Evolutionary conservation across 1,140 invertebrate species (phyloP).

Genomic region (Cyclargus thomasi): DNA sequence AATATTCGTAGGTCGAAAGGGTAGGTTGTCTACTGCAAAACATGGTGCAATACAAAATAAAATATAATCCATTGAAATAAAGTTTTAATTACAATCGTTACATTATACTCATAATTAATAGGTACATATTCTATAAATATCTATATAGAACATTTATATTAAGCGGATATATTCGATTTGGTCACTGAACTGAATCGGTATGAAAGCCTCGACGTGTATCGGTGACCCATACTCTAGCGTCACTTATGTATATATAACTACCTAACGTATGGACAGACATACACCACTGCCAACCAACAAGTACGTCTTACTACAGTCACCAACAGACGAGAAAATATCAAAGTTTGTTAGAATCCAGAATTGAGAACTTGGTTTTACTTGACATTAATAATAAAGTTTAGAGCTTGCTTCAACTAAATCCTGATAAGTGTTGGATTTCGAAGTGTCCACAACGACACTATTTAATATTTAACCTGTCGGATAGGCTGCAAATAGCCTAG

Average conservation of each 20-base stretch:
- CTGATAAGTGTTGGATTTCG: no score
- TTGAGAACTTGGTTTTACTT: no score
- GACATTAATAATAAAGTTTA: no score
- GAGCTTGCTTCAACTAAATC: no score
- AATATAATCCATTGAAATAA: constrained; percentile 60
- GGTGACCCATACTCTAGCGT: not conserved
- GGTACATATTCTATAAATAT: constrained; percentile 72
- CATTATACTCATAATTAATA: constrained; percentile 72
- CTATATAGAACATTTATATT: constrained; percentile 72
- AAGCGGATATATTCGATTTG: constrained; percentile 73
- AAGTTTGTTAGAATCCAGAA: no score
- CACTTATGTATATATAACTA: not conserved
- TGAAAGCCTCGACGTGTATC: constrained; percentile 39
- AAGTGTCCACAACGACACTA: no score
- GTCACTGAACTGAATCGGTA: constrained; percentile 39
- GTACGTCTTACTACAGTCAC: no score
- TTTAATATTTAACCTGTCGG: no score
- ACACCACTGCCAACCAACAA: not conserved
- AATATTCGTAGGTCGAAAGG: not conserved
- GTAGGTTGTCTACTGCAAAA: not conserved
- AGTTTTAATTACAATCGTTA: constrained; percentile 74
- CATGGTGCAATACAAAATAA: constrained; percentile 35
- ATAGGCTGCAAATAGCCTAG: no score
- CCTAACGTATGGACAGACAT: not conserved
- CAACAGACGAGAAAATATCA: no score